These are phyloP conservation scores for Cosmia trapezina DNA, from an alignment of 2,888 invertebrate genomes.

Conservation along the genomic window DNA sequence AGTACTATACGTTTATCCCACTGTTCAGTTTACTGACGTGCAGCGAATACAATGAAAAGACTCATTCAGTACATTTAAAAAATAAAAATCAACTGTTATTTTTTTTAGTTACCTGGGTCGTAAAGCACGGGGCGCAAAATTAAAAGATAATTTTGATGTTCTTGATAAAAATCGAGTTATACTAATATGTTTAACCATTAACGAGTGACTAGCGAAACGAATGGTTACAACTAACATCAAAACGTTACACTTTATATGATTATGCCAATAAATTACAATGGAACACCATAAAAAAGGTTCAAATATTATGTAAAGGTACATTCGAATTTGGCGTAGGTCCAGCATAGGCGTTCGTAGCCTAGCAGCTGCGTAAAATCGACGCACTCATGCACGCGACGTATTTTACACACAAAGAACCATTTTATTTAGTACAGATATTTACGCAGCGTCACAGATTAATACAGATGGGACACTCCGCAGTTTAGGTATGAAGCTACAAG, in stretches of 20 bases:
- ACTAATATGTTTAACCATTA: conserved; percentile 40
- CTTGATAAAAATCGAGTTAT: conserved; percentile 8
- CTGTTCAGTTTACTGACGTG: not conserved
- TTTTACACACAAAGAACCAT: too few species aligned
- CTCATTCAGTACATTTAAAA: not conserved
- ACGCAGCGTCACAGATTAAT: too few species aligned
- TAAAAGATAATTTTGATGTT: not conserved
- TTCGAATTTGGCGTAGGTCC: not conserved
- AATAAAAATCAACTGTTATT: not conserved
- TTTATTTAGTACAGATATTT: not conserved
- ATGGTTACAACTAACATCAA: conserved; percentile 42
- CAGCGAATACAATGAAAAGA: not conserved
- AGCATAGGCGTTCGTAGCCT: not conserved
- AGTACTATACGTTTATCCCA: not conserved
- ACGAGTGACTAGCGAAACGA: conserved; percentile 55
- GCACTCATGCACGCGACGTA: not conserved
- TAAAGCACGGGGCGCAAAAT: conserved; percentile 20
- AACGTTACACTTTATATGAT: conserved; percentile 21
- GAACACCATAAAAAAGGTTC: not conserved
- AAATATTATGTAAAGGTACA: not conserved
- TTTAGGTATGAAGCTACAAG: too few species aligned
- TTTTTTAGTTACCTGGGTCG: not conserved
- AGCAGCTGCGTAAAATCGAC: not conserved
- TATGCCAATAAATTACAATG: conserved; percentile 33
- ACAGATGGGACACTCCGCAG: too few species aligned